Evolutionary conservation across 1,140 invertebrate species (phyloP).

Genomic region (Scaptodrosophila lebanonensis): DNA sequence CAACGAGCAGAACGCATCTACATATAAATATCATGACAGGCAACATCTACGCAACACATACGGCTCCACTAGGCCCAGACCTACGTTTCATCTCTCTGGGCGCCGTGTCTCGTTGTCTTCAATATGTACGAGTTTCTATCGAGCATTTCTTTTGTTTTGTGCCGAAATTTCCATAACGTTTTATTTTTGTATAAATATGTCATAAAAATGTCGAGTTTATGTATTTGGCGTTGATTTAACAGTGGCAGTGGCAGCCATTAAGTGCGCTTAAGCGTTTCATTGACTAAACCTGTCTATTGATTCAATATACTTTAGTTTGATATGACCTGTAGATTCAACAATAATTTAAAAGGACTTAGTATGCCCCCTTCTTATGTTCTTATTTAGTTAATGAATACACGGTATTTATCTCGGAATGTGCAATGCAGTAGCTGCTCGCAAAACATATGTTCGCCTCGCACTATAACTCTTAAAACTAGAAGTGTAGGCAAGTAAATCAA

Average conservation of each 20-base stretch:
- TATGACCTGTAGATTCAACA: too few relatives aligned
- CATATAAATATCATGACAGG: too few relatives aligned
- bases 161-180: conserved; percentile 30
- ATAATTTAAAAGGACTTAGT: too few relatives aligned
- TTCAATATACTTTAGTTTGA: too few relatives aligned
- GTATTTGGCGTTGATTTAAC: conserved; percentile 41
- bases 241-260: conserved; percentile 43
- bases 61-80: conserved; percentile 14
- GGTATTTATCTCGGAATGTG: too few relatives aligned
- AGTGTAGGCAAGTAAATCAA: too few relatives aligned
- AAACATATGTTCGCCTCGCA: conserved; percentile 71
- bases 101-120: conserved; percentile 11
- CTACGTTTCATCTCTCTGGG: conserved; percentile 10
- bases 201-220: conserved; percentile 46
- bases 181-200: conserved; percentile 46
- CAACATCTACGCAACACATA: too few relatives aligned
- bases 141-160: too few relatives aligned
- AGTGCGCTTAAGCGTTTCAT: conserved; percentile 10
- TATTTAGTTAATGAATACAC: too few relatives aligned
- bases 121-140: conserved; percentile 37
- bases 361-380: too few relatives aligned
- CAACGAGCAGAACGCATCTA: too few relatives aligned
- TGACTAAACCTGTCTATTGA: neutral
- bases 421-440: neutral
- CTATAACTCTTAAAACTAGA: conserved; percentile 39